Percentiles rank a stretch among this genome's conserved stretches.
These are phyloP conservation scores for Aphelinus certus DNA, from an alignment of 1,140 invertebrate genomes.

Conservation along the genomic window DNA sequence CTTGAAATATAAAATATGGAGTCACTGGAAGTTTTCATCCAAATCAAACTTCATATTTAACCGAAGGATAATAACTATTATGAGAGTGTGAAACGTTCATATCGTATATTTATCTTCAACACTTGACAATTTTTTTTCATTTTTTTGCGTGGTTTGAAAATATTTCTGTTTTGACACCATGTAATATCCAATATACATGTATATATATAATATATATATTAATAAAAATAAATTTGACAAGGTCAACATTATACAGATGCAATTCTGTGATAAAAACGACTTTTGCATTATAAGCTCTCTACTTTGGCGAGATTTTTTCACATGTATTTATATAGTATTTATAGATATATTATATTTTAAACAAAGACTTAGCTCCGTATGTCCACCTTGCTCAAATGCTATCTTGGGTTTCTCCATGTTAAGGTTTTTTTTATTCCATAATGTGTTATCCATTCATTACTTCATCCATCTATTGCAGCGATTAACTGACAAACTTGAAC, in stretches of 20 bases:
- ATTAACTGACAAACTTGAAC: background rate
- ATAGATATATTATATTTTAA: conserved; percentile 30
- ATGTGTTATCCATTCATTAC: no score
- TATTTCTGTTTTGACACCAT: conserved; percentile 33
- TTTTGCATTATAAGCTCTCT: conserved; percentile 34
- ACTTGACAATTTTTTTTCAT: conserved; percentile 6
- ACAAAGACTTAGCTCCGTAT: conserved; percentile 39
- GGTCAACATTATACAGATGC: conserved; percentile 30
- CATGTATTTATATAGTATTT: conserved; percentile 9
- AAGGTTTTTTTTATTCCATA: background rate
- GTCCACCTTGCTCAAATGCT: conserved; percentile 16
- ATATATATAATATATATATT: conserved; percentile 25
- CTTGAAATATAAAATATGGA: no score
- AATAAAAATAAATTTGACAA: conserved; percentile 34
- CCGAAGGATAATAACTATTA: no score
- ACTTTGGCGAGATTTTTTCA: conserved; percentile 27
- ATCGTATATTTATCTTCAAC: no score
- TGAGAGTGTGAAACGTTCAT: no score
- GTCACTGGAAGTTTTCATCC: no score
- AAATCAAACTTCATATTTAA: no score
- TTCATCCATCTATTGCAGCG: no score
- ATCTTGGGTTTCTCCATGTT: background rate
- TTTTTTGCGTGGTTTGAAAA: conserved; percentile 23
- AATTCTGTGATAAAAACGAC: conserved; percentile 27
- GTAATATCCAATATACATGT: conserved; percentile 23